Evolutionary conservation across 2,797 vertebrate species (phyloP).

Genomic region (Pterois miles): DNA sequence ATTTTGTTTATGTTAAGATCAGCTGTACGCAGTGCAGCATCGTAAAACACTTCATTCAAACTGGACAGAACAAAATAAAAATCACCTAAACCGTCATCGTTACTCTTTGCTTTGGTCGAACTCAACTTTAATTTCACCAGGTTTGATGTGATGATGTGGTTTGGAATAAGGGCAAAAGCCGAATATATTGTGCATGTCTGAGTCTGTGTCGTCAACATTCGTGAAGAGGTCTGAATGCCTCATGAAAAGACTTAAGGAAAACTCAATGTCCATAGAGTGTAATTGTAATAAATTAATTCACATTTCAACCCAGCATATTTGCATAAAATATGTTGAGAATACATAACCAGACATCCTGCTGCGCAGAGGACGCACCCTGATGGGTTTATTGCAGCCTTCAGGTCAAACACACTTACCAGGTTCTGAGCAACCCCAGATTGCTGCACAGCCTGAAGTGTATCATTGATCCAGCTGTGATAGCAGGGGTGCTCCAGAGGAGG

Average conservation of each 20-base stretch:
- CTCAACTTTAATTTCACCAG: no score
- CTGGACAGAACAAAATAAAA: no score
- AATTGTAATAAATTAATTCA: not conserved
- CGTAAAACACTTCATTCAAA: no score
- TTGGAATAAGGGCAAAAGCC: no score
- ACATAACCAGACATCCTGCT: not conserved
- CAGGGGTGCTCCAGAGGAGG: conserved; percentile 88
- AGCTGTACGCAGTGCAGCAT: no score
- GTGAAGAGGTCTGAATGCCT: not conserved
- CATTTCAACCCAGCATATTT: not conserved
- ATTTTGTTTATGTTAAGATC: no score
- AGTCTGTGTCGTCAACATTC: not conserved
- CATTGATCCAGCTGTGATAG: conserved; percentile 88
- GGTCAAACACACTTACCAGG: conserved; percentile 81
- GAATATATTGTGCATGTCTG: not conserved
- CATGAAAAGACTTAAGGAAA: not conserved
- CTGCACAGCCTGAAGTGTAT: conserved; percentile 89
- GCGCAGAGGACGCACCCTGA: not conserved
- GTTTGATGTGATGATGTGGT: no score
- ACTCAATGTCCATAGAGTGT: not conserved
- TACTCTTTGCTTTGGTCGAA: no score
- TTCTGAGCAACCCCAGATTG: conserved; percentile 86
- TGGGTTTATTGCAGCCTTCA: not conserved
- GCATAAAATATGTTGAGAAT: not conserved
- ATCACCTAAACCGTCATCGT: no score